phyloP scores from a whole-genome alignment of 2,888 invertebrate genomes.

The Hyppa rectilinea region DNA sequence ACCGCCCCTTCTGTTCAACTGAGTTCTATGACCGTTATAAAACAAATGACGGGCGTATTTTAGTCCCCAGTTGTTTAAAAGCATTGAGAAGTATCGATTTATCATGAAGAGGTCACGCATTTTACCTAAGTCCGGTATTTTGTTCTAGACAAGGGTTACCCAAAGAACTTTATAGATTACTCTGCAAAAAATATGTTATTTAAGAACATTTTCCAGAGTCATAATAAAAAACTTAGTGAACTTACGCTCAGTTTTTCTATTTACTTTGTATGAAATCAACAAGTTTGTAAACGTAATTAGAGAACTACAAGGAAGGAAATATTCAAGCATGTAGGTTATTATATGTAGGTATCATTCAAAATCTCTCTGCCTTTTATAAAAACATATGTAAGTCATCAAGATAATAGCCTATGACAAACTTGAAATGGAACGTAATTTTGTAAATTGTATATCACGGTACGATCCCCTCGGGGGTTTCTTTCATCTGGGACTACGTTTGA shows the following conservation, averaged over 20 bases:
- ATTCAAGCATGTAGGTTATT: not conserved
- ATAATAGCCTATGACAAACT: constrained; percentile 66
- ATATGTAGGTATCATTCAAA: constrained; percentile 6
- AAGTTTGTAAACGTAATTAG: constrained; percentile 6
- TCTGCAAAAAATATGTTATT: constrained; percentile 27
- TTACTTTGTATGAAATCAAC: constrained; percentile 18
- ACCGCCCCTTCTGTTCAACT: constrained; percentile 15
- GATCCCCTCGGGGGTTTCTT: constrained; percentile 70
- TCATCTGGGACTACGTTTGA: constrained; percentile 73
- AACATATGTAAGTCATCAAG: constrained; percentile 43
- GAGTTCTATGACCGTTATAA: constrained; percentile 23
- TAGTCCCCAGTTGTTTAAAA: constrained; percentile 26
- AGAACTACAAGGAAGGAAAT: not conserved
- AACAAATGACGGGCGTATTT: constrained; percentile 41
- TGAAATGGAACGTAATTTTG: constrained; percentile 79
- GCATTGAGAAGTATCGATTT: constrained; percentile 51
- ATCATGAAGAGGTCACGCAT: constrained; percentile 48
- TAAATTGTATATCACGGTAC: constrained; percentile 77
- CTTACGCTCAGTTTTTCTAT: constrained; percentile 2
- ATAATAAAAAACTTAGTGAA: constrained; percentile 23
- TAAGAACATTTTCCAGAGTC: constrained; percentile 18
- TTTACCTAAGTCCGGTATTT: constrained; percentile 45
- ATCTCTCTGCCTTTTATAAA: constrained; percentile 18
- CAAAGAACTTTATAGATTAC: constrained; percentile 47
- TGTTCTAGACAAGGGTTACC: constrained; percentile 35